Conservation (phyloP, 2,888 invertebrate species). For the Miltochrista miniata region DNA sequence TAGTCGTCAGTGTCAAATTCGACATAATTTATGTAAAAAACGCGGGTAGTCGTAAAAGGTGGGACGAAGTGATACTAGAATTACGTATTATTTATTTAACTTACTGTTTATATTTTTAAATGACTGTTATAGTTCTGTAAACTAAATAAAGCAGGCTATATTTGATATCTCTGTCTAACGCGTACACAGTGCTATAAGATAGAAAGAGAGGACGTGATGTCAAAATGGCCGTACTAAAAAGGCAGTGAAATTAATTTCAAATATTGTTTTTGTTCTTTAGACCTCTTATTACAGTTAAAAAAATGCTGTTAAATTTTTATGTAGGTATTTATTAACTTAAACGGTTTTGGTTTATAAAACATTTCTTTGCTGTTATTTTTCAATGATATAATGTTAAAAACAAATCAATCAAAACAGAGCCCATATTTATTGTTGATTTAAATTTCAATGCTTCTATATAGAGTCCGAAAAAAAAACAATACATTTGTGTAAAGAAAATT, state of each 20-base stretch:
- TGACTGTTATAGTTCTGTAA: too few relatives aligned
- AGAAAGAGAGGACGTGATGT: too few relatives aligned
- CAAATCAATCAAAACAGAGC: too few relatives aligned
- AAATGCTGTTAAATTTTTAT: not conserved
- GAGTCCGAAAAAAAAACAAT: too few relatives aligned
- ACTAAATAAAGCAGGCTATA: too few relatives aligned
- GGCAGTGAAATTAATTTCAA: conserved; percentile 2
- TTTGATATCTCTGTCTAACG: too few relatives aligned
- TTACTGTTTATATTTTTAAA: not conserved
- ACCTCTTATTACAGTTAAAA: not conserved
- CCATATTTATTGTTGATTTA: conserved; percentile 1
- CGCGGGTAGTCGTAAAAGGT: conserved; percentile 1
- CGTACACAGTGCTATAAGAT: too few relatives aligned
- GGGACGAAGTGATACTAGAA: conserved; percentile 18
- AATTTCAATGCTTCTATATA: conserved; percentile 40
- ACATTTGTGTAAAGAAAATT: too few relatives aligned
- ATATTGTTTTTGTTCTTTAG: not conserved
- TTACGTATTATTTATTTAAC: conserved; percentile 13
- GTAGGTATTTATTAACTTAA: not conserved
- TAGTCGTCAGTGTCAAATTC: conserved; percentile 3
- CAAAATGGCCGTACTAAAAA: not conserved
- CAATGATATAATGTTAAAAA: too few relatives aligned
- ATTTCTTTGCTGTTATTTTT: not conserved
- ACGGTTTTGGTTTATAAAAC: not conserved
- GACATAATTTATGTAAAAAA: not conserved